Percentiles rank a stretch among this genome's conserved stretches.
These are phyloP conservation scores for Peribatodes rhomboidaria DNA, from an alignment of 2,888 invertebrate genomes.

Conservation along the genomic window DNA sequence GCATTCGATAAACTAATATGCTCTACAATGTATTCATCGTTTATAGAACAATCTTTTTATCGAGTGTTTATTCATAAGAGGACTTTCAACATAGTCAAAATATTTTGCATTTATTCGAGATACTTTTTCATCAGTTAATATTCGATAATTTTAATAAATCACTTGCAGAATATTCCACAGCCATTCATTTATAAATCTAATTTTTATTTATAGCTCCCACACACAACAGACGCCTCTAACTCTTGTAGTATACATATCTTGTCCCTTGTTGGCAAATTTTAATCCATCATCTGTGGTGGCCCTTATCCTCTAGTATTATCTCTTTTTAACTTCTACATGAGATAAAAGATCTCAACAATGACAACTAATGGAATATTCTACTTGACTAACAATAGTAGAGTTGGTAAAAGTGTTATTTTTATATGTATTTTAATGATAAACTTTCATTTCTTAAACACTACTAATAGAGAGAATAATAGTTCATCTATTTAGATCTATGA, in stretches of 20 bases:
- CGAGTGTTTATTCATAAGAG: no score
- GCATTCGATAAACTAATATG: no score
- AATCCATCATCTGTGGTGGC: not conserved
- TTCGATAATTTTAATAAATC: conserved; percentile 8
- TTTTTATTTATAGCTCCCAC: not conserved
- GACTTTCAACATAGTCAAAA: conserved; percentile 3
- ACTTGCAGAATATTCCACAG: conserved; percentile 37
- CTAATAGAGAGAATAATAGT: conserved; percentile 52
- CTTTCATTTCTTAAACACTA: conserved; percentile 44
- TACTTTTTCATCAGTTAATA: conserved; percentile 3
- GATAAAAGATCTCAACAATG: conserved; percentile 24
- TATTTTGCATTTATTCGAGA: conserved; percentile 10
- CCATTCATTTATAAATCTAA: conserved; percentile 25
- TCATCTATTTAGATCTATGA: conserved; percentile 50
- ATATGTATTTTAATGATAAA: conserved; percentile 12
- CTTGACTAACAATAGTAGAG: conserved; percentile 27
- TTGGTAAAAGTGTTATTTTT: conserved; percentile 12
- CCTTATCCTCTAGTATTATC: not conserved
- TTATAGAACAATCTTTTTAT: no score
- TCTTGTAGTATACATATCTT: not conserved
- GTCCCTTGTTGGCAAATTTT: no score
- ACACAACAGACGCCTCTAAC: not conserved
- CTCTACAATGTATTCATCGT: no score
- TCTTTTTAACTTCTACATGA: conserved; percentile 21
- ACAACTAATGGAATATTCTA: conserved; percentile 34